phyloP scores from a whole-genome alignment of 2,113 vertebrate genomes.

The human region DNA sequence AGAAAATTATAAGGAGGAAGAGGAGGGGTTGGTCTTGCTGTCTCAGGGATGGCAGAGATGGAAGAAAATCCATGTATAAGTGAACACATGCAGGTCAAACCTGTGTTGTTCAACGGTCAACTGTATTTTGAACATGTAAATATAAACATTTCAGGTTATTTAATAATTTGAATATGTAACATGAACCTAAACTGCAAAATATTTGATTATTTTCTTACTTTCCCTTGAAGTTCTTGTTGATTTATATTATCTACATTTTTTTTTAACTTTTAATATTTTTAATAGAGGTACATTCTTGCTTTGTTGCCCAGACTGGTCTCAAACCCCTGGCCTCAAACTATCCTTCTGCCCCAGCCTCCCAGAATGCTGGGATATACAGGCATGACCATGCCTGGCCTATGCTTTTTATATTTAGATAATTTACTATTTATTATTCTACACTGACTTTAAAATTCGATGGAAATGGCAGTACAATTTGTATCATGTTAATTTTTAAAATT shows the following conservation, averaged over 20 bases:
- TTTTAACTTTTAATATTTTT: too few relatives aligned
- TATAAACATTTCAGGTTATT: neutral
- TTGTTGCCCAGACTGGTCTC: too few relatives aligned
- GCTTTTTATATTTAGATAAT: neutral
- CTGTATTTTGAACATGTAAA: neutral
- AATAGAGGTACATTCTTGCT: too few relatives aligned
- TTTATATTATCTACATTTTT: neutral
- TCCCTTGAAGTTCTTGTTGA: neutral
- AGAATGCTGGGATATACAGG: too few relatives aligned
- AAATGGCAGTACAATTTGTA: neutral
- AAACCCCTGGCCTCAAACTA: too few relatives aligned
- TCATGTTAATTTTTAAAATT: neutral
- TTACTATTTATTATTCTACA: neutral
- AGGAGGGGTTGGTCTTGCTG: neutral
- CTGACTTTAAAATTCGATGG: neutral
- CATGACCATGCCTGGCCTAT: neutral
- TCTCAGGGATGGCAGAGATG: neutral
- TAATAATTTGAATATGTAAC: neutral
- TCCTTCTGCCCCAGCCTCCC: too few relatives aligned
- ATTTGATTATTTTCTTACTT: neutral
- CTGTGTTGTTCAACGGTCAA: neutral
- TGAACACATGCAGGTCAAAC: neutral
- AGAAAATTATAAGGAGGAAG: neutral
- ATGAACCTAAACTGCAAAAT: neutral
- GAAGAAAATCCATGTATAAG: neutral